Conservation (phyloP, 2,797 vertebrate genomes). For the Orestias chungarensis region DNA sequence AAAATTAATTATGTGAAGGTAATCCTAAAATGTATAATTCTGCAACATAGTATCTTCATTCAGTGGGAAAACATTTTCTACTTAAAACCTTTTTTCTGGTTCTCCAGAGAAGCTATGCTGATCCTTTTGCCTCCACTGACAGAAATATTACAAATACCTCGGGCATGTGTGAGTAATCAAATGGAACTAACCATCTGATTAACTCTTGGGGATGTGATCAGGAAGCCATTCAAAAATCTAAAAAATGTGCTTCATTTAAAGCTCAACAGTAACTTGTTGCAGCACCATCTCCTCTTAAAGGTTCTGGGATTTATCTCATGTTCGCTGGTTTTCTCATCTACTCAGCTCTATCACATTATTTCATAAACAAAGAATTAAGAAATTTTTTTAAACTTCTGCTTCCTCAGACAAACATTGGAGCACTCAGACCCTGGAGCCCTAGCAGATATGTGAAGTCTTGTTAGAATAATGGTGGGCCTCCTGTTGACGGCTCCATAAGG, state of each 20-base stretch:
- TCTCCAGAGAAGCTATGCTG: slow-evolving; percentile 13
- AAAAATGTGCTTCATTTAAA: slow-evolving; percentile 40
- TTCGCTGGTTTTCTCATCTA: background rate
- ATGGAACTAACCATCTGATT: slow-evolving; percentile 69
- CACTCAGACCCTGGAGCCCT: slow-evolving; percentile 64
- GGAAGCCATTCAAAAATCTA: slow-evolving; percentile 58
- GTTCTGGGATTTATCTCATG: background rate
- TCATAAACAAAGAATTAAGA: slow-evolving; percentile 59
- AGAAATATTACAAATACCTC: slow-evolving; percentile 42
- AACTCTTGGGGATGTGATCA: slow-evolving; percentile 57
- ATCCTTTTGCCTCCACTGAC: background rate
- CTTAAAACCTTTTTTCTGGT: background rate
- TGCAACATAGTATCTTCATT: too few relatives aligned
- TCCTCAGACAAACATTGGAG: slow-evolving; percentile 43
- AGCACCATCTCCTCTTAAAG: background rate
- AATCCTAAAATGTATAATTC: background rate
- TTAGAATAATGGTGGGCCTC: slow-evolving; percentile 37
- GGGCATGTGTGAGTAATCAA: slow-evolving; percentile 68
- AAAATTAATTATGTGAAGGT: background rate
- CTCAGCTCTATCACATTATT: slow-evolving; percentile 28
- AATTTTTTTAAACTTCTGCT: slow-evolving; percentile 21
- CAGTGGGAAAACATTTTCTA: background rate
- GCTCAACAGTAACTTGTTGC: background rate
- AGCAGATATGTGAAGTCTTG: slow-evolving; percentile 63
- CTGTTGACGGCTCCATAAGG: slow-evolving; percentile 1